These are phyloP conservation scores for Butorides virescens DNA, from an alignment of 2,113 vertebrate species.

Conservation along the genomic window DNA sequence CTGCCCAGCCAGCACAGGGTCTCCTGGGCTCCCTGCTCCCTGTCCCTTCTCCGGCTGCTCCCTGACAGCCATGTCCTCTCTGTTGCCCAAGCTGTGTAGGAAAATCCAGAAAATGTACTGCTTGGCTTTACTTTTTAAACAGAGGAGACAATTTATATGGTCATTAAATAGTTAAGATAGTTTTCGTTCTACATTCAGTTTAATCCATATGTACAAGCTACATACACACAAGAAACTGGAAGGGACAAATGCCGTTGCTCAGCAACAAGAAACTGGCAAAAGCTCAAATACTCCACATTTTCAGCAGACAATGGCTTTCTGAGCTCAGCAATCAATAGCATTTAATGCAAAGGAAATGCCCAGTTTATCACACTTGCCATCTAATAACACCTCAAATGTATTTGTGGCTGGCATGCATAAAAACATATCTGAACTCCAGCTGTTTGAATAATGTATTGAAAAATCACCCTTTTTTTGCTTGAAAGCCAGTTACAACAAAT, in stretches of 20 bases:
- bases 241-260: slow-evolving; percentile 63
- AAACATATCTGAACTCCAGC: slow-evolving; percentile 17
- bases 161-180: slow-evolving; percentile 45
- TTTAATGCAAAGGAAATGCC: slow-evolving; percentile 61
- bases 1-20: accelerated
- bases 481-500: neutral
- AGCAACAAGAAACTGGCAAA: slow-evolving; percentile 67
- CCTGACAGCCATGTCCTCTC: neutral
- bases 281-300: slow-evolving; percentile 49
- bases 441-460: slow-evolving; percentile 30
- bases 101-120: neutral
- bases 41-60: neutral
- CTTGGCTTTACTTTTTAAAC: neutral
- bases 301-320: slow-evolving; percentile 51
- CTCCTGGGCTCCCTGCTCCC: accelerated
- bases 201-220: slow-evolving; percentile 55
- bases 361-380: slow-evolving; percentile 32
- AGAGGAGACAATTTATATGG: neutral
- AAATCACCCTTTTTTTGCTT: neutral
- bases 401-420: slow-evolving; percentile 8
- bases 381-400: slow-evolving; percentile 42
- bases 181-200: slow-evolving; percentile 8
- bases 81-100: neutral
- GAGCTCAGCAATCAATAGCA: slow-evolving; percentile 53
- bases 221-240: slow-evolving; percentile 50